Evolutionary conservation across 2,797 vertebrate genomes (phyloP).

Genomic region (Martes flavigula): DNA sequence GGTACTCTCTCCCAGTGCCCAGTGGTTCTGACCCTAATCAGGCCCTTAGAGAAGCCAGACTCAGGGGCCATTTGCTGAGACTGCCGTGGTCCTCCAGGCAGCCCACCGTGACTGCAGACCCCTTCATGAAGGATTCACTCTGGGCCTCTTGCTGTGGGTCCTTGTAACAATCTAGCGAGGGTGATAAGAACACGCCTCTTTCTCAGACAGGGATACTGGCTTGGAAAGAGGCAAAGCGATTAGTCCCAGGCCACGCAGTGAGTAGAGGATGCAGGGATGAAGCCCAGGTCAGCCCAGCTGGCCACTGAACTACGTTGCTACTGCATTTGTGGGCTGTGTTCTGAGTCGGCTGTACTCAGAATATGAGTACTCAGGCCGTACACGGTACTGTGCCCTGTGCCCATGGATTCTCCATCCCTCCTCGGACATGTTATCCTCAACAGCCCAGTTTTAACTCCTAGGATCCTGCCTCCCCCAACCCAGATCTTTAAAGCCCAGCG

Average conservation of each 20-base stretch:
- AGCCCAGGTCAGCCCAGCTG: background rate
- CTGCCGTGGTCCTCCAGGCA: fast-evolving
- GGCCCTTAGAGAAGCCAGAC: background rate
- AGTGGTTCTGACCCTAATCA: background rate
- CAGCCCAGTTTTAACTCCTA: background rate
- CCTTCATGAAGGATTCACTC: no score
- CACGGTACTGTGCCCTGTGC: fast-evolving
- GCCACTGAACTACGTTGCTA: background rate
- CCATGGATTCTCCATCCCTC: fast-evolving
- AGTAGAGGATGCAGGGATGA: background rate
- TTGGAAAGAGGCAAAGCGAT: background rate
- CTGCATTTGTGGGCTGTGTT: background rate
- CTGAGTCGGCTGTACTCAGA: background rate
- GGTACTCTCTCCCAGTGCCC: background rate
- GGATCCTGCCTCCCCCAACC: background rate
- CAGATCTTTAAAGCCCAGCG: background rate
- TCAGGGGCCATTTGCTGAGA: background rate
- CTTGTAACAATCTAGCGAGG: no score
- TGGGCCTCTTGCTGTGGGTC: background rate
- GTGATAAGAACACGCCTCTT: fast-evolving
- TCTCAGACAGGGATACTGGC: background rate
- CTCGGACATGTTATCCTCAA: background rate
- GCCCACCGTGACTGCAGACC: background rate
- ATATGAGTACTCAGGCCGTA: no score
- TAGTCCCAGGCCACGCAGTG: background rate